These are phyloP conservation scores for Ceyx cyanopectus DNA, from an alignment of 2,113 vertebrate genomes.

Conservation along the genomic window DNA sequence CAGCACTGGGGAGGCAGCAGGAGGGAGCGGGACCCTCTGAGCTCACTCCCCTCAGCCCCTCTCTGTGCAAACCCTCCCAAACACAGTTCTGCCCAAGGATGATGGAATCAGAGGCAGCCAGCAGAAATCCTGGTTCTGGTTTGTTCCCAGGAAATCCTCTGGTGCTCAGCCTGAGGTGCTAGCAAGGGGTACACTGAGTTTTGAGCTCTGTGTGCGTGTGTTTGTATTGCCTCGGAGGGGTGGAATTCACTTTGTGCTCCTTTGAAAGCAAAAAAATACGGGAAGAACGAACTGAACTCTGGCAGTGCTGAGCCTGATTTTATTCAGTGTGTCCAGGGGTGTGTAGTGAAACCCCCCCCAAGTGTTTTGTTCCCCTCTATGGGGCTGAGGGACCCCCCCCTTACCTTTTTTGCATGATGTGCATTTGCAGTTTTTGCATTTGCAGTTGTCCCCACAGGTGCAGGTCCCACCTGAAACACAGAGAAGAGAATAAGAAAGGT, in stretches of 20 bases:
- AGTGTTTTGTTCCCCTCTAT: background rate
- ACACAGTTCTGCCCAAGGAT: accelerated
- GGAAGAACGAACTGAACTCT: background rate
- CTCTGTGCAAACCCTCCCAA: background rate
- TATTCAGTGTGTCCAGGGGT: background rate
- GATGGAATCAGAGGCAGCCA: background rate
- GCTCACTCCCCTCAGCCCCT: background rate
- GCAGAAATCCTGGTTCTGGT: accelerated
- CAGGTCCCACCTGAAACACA: constrained; percentile 81
- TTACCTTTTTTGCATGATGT: constrained; percentile 80
- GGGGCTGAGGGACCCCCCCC: no score
- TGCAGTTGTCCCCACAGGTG: constrained; percentile 84
- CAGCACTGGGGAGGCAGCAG: no score
- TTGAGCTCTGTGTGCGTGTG: background rate
- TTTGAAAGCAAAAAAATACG: accelerated
- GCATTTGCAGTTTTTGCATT: constrained; percentile 87
- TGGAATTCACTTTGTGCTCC: background rate
- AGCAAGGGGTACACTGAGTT: background rate
- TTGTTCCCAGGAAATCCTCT: background rate
- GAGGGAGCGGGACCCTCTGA: background rate
- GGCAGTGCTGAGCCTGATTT: background rate
- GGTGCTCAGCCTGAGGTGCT: background rate
- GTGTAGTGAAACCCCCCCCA: accelerated
- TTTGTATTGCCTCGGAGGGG: background rate
- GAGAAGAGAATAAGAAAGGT: background rate